These are phyloP conservation scores for Clusia tigrina DNA, from an alignment of 2,888 invertebrate species.

Conservation along the genomic window DNA sequence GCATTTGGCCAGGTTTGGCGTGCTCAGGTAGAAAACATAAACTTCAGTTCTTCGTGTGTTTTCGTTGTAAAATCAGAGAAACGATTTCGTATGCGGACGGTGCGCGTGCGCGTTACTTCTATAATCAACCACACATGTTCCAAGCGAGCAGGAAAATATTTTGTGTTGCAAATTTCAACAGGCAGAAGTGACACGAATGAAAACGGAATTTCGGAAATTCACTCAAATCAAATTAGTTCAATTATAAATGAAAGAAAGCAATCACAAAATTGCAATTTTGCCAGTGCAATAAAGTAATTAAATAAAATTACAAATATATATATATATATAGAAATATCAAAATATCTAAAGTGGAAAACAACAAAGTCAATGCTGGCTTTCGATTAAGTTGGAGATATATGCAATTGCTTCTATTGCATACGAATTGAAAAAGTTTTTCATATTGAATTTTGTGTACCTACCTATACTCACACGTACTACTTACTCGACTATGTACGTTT, in stretches of 20 bases:
- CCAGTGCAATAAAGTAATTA: too few species aligned
- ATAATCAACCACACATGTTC: background rate
- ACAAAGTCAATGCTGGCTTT: too few species aligned
- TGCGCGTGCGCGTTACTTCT: constrained; percentile 30
- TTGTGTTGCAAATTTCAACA: background rate
- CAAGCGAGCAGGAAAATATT: background rate
- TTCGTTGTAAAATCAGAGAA: constrained; percentile 59
- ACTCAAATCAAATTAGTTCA: too few species aligned
- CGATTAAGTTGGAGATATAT: too few species aligned
- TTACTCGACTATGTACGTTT: constrained; percentile 17
- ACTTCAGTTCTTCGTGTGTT: constrained; percentile 61
- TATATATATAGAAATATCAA: too few species aligned
- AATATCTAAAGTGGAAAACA: too few species aligned
- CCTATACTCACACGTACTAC: constrained; percentile 21
- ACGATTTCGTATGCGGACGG: constrained; percentile 46
- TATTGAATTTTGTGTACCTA: constrained; percentile 30
- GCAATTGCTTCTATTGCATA: too few species aligned
- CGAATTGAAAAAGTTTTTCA: too few species aligned
- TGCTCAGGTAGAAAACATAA: constrained; percentile 45
- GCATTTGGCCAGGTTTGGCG: constrained; percentile 46
- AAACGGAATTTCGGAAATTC: too few species aligned
- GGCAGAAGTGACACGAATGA: background rate
- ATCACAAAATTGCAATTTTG: too few species aligned
- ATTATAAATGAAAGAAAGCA: too few species aligned
- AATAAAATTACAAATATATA: too few species aligned